phyloP scores from a whole-genome alignment of 2,888 invertebrate genomes.

The Leucophenga montana region DNA sequence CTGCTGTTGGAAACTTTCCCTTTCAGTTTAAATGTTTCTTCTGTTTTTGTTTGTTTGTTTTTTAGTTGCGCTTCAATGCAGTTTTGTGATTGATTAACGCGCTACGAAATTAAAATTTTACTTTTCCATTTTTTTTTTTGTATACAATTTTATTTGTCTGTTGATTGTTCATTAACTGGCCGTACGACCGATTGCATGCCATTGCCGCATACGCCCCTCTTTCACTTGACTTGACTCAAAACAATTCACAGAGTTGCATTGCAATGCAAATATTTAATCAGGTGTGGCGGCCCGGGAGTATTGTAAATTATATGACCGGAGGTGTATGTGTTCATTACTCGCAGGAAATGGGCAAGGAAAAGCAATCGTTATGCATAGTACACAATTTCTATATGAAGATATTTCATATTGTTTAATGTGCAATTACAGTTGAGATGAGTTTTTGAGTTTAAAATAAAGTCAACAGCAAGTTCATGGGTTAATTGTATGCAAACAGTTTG shows the following conservation, averaged over 20 bases:
- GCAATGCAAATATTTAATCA: slow-evolving; percentile 13
- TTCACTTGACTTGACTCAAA: too few relatives aligned
- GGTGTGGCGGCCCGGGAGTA: background rate
- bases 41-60: background rate
- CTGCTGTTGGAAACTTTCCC: slow-evolving; percentile 12
- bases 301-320: slow-evolving; percentile 1
- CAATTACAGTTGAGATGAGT: too few relatives aligned
- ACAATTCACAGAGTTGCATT: background rate
- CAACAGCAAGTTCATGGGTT: too few relatives aligned
- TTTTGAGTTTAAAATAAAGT: too few relatives aligned
- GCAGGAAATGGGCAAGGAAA: slow-evolving; percentile 8
- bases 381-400: background rate
- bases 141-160: slow-evolving; percentile 35
- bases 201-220: too few relatives aligned
- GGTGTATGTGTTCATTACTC: background rate
- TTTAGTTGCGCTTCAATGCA: slow-evolving; percentile 12
- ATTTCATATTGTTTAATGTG: background rate
- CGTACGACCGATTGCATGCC: too few relatives aligned
- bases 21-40: background rate
- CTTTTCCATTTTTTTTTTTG: slow-evolving; percentile 18
- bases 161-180: slow-evolving; percentile 5
- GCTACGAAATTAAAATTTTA: slow-evolving; percentile 12
- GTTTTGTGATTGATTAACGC: slow-evolving; percentile 19
- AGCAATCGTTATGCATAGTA: background rate
- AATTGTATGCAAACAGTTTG: too few relatives aligned